Base-by-base conservation (phyloP, 2,113 vertebrate genomes). In the Poicephalus meyeri region DNA sequence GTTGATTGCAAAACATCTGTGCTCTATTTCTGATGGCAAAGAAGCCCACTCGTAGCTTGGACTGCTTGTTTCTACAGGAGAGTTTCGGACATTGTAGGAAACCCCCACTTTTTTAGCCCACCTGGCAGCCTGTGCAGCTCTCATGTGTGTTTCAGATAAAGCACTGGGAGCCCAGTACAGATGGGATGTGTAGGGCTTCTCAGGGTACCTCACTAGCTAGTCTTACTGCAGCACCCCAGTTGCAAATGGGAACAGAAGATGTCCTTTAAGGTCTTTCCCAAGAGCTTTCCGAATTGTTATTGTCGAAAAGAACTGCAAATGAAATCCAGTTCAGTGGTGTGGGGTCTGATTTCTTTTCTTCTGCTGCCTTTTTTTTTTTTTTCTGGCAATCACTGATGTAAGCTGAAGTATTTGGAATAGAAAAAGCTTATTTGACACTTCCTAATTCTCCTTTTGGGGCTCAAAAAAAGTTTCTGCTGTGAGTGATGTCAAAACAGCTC, bases 141-240 rank as follows among this genome's bases (percentile, higher is more conserved):
- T n/a, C 29, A 9, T 0, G 0, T 2, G 21, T 31, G 24, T 13
- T 86, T 88, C 47, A 69, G 44, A 24, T 69, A 49, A 82, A 65
- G 47, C 11, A 4, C 1, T 9, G 31, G 31, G 16, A 77, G 6
- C 26, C 46, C 11, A 33, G 18, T 26, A 37, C 7, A 2, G 69
- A 37, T 28, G 1, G 0, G n/a, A 24, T 72, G 9, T 0, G 26
- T 0, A 29, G 9, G 0, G 1, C 12, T 80, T 80, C 41, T 82
- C 4, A 3, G 26, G 4, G 17, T 49, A 15, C 46, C n/a, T 66
- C 24, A 10, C 16, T 11, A 73, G 15, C 28, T 13, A 16, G 33
- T 42, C 52, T 50, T 68, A 29, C 41, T 61, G 68, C 23, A 74
- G 50, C 35, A 63, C 20, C 7, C 4, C n/a, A 44, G 46, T 8